Conservation (phyloP, 2,797 vertebrate species). For the Myotis vivesi region DNA sequence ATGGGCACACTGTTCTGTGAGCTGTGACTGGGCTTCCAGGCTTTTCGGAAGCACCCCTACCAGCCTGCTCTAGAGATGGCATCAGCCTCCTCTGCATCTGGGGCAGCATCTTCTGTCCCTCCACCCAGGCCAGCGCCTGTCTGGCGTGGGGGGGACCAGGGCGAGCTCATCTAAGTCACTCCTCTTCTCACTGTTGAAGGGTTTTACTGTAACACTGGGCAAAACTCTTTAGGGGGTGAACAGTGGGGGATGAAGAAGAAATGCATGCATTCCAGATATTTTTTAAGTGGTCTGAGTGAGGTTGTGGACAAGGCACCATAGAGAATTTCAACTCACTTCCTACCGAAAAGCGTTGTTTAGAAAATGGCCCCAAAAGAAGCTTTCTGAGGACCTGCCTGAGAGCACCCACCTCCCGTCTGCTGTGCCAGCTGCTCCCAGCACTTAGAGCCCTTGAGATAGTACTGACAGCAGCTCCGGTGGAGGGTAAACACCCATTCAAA, state of each 20-base stretch:
- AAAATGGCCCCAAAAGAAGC: not conserved
- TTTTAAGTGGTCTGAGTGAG: not conserved
- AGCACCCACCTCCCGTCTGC: not conserved
- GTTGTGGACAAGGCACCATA: not conserved
- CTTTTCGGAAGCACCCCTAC: not conserved
- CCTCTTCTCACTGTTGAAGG: not conserved
- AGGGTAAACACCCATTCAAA: not conserved
- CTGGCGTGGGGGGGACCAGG: not conserved
- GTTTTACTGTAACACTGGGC: not conserved
- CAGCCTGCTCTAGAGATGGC: not conserved
- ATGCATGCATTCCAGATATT: not conserved
- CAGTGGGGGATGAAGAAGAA: not conserved
- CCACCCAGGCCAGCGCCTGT: not conserved
- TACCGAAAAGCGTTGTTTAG: not conserved
- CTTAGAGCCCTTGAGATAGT: not conserved
- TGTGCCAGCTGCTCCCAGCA: not conserved
- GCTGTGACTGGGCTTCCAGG: not conserved
- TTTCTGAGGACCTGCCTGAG: not conserved
- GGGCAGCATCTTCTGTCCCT: not conserved
- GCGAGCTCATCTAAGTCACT: not conserved
- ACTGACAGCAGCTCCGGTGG: not conserved
- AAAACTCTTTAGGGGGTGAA: not conserved
- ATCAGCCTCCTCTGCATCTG: not conserved
- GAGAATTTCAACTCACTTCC: not conserved
- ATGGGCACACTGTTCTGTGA: not conserved